phyloP scores from a whole-genome alignment of 1,140 invertebrate genomes.

The Musca vetustissima region DNA sequence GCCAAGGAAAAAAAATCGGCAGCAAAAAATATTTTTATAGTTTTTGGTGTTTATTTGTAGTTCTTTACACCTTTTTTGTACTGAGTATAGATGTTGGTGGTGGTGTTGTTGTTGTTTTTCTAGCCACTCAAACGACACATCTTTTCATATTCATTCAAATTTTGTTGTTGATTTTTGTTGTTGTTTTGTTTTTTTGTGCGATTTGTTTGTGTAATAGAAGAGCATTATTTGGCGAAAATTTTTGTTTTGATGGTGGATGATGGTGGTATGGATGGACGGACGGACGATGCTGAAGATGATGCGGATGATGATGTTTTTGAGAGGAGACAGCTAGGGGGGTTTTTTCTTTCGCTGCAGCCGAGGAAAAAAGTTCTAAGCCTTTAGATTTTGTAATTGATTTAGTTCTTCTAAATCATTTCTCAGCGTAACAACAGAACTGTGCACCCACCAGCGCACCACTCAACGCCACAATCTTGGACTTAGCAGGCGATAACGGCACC shows the following conservation, averaged over 20 bases:
- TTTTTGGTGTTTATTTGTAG: slow-evolving; percentile 15
- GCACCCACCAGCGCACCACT: slow-evolving; percentile 8
- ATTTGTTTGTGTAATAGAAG: too few relatives aligned
- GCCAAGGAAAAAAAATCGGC: too few relatives aligned
- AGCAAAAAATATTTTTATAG: slow-evolving; percentile 11
- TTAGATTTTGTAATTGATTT: slow-evolving; percentile 24
- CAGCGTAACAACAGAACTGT: slow-evolving; percentile 16
- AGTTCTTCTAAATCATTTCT: slow-evolving; percentile 24
- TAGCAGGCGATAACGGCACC: too few relatives aligned
- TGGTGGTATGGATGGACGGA: too few relatives aligned
- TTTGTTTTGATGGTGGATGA: too few relatives aligned
- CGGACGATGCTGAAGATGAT: too few relatives aligned
- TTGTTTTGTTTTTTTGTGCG: background rate
- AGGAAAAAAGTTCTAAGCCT: slow-evolving; percentile 20
- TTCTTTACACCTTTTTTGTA: slow-evolving; percentile 23
- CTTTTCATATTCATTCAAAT: slow-evolving; percentile 10
- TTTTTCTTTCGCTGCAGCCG: background rate
- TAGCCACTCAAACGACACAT: background rate
- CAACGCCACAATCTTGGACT: background rate
- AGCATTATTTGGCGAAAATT: background rate
- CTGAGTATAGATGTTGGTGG: background rate
- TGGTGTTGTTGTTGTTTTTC: too few relatives aligned
- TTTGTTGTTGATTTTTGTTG: too few relatives aligned
- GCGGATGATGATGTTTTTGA: too few relatives aligned
- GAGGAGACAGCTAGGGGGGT: too few relatives aligned